Evolutionary conservation across 1,140 invertebrate genomes (phyloP).

Genomic region (Drosophila quadrilineata): DNA sequence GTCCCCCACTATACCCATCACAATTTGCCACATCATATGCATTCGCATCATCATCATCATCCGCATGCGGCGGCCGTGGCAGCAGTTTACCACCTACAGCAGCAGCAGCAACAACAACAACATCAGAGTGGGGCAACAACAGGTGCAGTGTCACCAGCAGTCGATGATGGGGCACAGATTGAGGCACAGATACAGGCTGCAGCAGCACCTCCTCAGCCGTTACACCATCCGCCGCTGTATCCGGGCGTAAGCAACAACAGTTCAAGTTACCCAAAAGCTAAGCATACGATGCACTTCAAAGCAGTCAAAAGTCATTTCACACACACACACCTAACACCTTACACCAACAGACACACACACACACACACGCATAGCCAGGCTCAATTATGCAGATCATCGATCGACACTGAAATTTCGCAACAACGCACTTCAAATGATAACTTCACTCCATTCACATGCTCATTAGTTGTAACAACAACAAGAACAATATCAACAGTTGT

Average conservation of each 20-base stretch:
- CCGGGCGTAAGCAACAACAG: conserved; percentile 70
- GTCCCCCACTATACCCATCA: conserved; percentile 62
- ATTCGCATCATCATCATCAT: conserved; percentile 56
- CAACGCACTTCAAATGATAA: background rate
- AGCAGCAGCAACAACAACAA: conserved; percentile 52
- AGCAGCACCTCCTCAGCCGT: conserved; percentile 35
- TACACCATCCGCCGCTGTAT: conserved; percentile 76
- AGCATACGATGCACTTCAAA: conserved; percentile 31
- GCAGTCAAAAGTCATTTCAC: conserved; percentile 22
- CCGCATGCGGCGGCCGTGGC: conserved; percentile 61
- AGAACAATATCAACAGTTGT: conserved; percentile 21
- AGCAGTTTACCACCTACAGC: conserved; percentile 59
- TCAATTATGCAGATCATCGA: background rate
- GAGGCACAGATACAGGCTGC: no score
- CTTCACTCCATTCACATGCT: conserved; percentile 4
- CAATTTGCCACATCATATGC: conserved; percentile 55
- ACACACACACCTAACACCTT: conserved; percentile 13
- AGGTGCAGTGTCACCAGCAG: conserved; percentile 27
- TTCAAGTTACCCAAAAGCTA: conserved; percentile 41
- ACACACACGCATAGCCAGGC: conserved; percentile 5
- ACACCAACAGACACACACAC: background rate
- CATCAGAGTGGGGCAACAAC: conserved; percentile 32
- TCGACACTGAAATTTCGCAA: no score
- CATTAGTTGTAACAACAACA: conserved; percentile 28
- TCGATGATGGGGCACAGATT: conserved; percentile 21